Conservation (phyloP, 2,113 vertebrate genomes). For the Dissostichus mawsoni region DNA sequence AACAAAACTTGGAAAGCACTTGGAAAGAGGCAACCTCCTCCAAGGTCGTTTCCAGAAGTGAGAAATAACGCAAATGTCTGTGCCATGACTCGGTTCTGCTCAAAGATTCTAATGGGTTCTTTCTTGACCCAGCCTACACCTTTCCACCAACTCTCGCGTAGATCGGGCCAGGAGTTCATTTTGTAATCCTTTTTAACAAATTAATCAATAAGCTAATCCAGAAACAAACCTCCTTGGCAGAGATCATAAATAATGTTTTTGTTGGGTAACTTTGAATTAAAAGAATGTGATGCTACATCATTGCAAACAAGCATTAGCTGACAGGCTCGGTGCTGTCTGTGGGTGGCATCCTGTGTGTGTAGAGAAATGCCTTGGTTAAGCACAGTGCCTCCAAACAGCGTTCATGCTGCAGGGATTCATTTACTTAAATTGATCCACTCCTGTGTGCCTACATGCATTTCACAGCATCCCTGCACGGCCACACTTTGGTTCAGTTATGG, state of each 20-base stretch:
- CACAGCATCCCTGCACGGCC: constrained; percentile 46
- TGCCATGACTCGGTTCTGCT: no score
- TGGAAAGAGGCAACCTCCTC: no score
- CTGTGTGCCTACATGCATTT: constrained; percentile 63
- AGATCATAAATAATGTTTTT: neutral
- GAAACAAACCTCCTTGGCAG: no score
- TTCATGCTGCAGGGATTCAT: constrained; percentile 69
- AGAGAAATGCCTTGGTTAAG: constrained; percentile 63
- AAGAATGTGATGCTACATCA: constrained; percentile 32
- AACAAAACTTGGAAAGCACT: neutral
- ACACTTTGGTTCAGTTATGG: constrained; percentile 41
- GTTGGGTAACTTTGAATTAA: constrained; percentile 22
- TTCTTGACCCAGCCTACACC: no score
- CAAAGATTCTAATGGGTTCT: no score
- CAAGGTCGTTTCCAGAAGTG: no score
- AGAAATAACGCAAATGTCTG: no score
- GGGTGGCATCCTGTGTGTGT: constrained; percentile 59
- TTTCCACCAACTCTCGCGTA: no score
- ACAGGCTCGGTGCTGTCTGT: constrained; percentile 56
- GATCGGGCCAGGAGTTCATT: no score
- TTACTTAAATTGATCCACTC: constrained; percentile 67
- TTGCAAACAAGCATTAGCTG: constrained; percentile 41
- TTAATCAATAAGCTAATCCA: no score
- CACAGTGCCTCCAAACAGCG: constrained; percentile 43
- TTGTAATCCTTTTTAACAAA: no score